Evolutionary conservation across 2,888 invertebrate species (phyloP).

Genomic region (Drosophila monieri): DNA sequence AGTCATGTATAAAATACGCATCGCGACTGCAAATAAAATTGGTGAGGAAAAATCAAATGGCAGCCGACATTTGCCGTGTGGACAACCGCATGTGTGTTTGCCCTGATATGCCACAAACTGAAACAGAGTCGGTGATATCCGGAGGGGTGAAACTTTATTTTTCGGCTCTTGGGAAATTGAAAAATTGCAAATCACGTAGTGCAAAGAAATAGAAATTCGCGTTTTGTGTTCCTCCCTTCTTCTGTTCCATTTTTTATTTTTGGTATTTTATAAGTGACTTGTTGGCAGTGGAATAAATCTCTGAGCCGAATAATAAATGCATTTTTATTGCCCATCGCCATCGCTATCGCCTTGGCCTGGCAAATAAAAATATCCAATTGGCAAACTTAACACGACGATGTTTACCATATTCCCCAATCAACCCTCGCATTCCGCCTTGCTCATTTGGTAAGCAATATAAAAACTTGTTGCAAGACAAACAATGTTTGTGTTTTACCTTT

Average conservation of each 20-base stretch:
- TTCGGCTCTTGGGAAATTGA: conserved; percentile 66
- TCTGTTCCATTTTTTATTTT: conserved; percentile 1
- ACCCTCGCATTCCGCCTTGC: conserved; percentile 29
- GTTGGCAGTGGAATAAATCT: conserved; percentile 53
- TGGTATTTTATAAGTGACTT: conserved; percentile 9
- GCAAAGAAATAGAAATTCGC: conserved; percentile 68
- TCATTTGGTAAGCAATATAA: conserved; percentile 76
- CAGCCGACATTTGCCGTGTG: conserved; percentile 42
- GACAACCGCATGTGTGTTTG: conserved; percentile 52
- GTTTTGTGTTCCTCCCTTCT: conserved; percentile 45
- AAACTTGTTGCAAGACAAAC: conserved; percentile 63
- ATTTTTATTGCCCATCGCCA: conserved; percentile 55
- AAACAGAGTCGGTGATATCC: conserved; percentile 23
- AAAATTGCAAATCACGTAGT: conserved; percentile 80
- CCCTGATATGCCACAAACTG: conserved; percentile 50
- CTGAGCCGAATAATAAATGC: conserved; percentile 52
- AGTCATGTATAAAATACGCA: conserved; percentile 47
- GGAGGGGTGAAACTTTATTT: conserved; percentile 51
- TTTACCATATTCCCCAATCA: conserved; percentile 27
- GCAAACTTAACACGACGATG: conserved; percentile 41
- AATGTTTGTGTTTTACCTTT: conserved; percentile 55
- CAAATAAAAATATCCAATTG: conserved; percentile 48
- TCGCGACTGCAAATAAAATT: conserved; percentile 61
- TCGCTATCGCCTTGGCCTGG: conserved; percentile 24
- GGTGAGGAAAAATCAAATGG: conserved; percentile 60